Evolutionary conservation across 2,113 vertebrate genomes (phyloP).

Genomic region (Rhinopomastus cyanomelas): DNA sequence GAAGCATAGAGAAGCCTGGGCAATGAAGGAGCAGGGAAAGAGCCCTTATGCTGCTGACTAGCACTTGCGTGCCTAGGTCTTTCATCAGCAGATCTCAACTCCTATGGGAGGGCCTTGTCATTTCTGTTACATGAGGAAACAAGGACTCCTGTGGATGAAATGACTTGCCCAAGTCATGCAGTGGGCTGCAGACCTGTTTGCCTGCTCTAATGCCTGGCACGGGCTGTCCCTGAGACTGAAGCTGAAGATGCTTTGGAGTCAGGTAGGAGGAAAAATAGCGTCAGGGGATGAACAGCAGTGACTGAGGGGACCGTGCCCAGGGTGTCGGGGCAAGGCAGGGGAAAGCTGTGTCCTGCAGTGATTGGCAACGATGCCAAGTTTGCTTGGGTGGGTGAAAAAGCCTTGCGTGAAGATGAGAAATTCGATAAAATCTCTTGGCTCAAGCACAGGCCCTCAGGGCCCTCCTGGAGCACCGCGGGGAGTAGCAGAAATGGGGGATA

Average conservation of each 20-base stretch:
- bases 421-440: rapidly evolving
- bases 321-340: neutral
- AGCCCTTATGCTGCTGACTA: neutral
- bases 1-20: neutral
- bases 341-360: neutral
- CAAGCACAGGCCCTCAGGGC: neutral
- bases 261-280: neutral
- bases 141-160: neutral
- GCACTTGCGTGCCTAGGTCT: neutral
- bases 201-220: neutral
- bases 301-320: neutral
- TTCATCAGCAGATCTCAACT: neutral
- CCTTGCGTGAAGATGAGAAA: neutral
- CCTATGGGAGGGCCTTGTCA: neutral
- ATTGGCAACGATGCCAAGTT: neutral
- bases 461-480: neutral
- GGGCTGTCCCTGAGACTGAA: neutral
- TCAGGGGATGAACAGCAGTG: neutral
- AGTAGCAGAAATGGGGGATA: neutral
- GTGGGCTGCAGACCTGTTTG: rapidly evolving
- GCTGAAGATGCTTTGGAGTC: neutral
- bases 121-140: neutral
- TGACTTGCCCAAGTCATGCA: no score
- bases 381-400: neutral
- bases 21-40: neutral